Conservation (phyloP, 2,888 invertebrate species). For the Cryptocephalus moraei region DNA sequence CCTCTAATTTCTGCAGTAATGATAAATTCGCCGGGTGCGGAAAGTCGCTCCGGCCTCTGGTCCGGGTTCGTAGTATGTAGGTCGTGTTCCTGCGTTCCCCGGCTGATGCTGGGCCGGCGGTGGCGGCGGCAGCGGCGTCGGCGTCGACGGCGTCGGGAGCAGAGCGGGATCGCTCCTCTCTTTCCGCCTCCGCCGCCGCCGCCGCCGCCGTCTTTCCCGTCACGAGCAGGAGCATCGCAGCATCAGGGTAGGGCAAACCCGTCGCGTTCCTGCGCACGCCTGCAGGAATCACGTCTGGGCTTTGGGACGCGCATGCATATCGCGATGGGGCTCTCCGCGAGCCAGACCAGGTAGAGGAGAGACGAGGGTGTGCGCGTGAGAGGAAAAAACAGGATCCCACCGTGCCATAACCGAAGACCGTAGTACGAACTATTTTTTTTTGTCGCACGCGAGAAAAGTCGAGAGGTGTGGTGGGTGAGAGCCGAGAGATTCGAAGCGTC, state of each 20-base stretch:
- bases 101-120: slow-evolving; percentile 1
- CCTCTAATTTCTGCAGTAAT: too few relatives aligned
- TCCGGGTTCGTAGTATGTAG: not conserved
- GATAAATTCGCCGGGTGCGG: not conserved
- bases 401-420: slow-evolving; percentile 3
- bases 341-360: slow-evolving; percentile 24
- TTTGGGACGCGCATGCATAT: slow-evolving; percentile 27
- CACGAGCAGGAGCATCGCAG: slow-evolving; percentile 22
- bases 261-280: slow-evolving; percentile 1
- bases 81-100: not conserved
- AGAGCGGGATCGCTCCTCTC: too few relatives aligned
- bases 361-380: slow-evolving; percentile 26
- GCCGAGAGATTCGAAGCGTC: slow-evolving; percentile 6
- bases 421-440: slow-evolving; percentile 7
- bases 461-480: too few relatives aligned
- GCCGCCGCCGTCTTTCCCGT: slow-evolving; percentile 16
- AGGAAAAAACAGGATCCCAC: too few relatives aligned
- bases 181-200: slow-evolving; percentile 4
- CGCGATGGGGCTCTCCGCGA: slow-evolving; percentile 33
- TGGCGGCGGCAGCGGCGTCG: not conserved
- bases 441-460: not conserved
- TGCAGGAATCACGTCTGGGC: slow-evolving; percentile 24
- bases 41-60: not conserved
- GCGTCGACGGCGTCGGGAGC: not conserved
- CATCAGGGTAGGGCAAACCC: slow-evolving; percentile 25